These are phyloP conservation scores for Varecia variegata DNA, from an alignment of 2,797 vertebrate species.

Conservation along the genomic window DNA sequence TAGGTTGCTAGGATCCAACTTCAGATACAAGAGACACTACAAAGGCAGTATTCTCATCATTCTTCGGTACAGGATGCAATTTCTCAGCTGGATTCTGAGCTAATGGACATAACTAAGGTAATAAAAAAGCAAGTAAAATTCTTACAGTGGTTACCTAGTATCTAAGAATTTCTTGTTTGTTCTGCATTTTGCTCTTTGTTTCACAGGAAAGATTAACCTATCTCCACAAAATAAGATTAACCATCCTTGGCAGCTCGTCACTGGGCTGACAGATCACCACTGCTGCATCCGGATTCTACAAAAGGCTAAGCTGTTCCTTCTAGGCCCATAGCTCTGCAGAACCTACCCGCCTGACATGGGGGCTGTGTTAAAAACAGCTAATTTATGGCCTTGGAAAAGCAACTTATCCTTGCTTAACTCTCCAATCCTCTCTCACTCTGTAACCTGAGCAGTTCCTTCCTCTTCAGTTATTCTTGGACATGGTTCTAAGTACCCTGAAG, in stretches of 20 bases:
- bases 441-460: neutral
- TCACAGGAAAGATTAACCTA: neutral
- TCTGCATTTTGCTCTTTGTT: neutral
- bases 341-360: neutral
- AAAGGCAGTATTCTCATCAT: conserved; percentile 93
- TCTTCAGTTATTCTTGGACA: neutral
- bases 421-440: neutral
- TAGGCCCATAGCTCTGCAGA: neutral
- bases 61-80: conserved; percentile 93
- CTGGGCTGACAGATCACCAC: neutral
- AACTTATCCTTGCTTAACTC: neutral
- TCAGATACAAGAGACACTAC: conserved; percentile 96
- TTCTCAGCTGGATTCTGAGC: conserved; percentile 93
- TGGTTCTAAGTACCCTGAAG: neutral
- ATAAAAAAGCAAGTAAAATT: neutral
- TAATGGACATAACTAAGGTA: conserved; percentile 99
- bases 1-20: conserved; percentile 98
- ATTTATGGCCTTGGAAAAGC: neutral
- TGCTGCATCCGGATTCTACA: neutral
- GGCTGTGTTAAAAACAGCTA: neutral
- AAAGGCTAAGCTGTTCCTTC: neutral
- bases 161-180: neutral
- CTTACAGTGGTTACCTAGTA: neutral
- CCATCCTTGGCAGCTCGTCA: neutral
- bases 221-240: neutral